These are phyloP conservation scores for Psittacus erithacus DNA, from an alignment of 2,113 vertebrate genomes.

Conservation along the genomic window DNA sequence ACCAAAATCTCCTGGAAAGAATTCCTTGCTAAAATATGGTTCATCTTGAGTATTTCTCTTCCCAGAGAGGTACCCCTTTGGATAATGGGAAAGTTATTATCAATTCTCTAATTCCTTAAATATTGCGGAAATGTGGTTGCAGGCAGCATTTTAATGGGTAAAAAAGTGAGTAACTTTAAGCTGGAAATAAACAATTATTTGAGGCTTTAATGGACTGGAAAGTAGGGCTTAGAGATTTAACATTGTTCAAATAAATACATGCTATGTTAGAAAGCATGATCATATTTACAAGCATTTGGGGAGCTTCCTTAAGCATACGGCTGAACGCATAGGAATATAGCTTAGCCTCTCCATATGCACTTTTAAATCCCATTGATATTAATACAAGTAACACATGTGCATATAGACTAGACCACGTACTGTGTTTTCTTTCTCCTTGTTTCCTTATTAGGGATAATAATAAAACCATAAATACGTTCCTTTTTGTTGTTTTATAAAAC, in stretches of 20 bases:
- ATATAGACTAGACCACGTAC: not conserved
- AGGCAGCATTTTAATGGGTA: constrained; percentile 29
- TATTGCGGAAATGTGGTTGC: constrained; percentile 46
- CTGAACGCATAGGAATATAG: constrained; percentile 34
- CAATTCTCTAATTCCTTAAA: constrained; percentile 51
- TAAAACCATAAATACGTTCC: constrained; percentile 48
- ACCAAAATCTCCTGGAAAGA: constrained; percentile 56
- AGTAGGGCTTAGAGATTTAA: constrained; percentile 56
- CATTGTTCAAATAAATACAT: constrained; percentile 15
- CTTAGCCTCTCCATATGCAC: constrained; percentile 51
- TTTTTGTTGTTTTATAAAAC: constrained; percentile 35
- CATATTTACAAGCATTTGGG: constrained; percentile 65
- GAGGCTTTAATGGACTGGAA: constrained; percentile 66
- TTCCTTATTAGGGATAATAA: constrained; percentile 56
- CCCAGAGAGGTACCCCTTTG: not conserved
- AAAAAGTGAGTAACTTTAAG: constrained; percentile 53
- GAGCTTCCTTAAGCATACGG: constrained; percentile 49
- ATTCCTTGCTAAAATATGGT: constrained; percentile 21
- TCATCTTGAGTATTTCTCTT: constrained; percentile 39
- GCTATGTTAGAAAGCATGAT: constrained; percentile 31
- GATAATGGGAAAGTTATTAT: constrained; percentile 43
- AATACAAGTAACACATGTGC: constrained; percentile 55
- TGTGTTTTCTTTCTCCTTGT: constrained; percentile 33
- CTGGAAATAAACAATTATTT: constrained; percentile 64
- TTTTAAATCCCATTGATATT: constrained; percentile 35